A percentile compares a stretch with the other conserved stretches of the same genome.
phyloP scores from a whole-genome alignment of 2,888 invertebrate genomes.

The Melipona bicolor region DNA sequence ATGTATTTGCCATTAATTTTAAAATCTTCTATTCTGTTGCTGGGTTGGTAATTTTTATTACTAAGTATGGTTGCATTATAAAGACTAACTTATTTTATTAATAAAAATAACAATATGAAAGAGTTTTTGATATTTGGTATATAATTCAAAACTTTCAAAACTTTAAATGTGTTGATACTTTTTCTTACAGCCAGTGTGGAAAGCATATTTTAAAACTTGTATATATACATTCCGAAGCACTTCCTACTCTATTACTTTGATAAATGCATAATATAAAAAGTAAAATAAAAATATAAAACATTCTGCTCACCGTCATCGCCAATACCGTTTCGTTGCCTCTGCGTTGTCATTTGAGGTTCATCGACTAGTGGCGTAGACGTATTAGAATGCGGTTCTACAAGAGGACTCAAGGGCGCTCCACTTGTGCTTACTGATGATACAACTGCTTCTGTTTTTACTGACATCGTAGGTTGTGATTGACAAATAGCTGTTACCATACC shows the following conservation, averaged over 20 bases:
- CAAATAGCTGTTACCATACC: constrained; percentile 67
- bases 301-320: constrained; percentile 81
- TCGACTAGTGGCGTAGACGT: constrained; percentile 88
- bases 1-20: constrained; percentile 10
- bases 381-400: constrained; percentile 88
- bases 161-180: not conserved
- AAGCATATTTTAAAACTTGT: constrained; percentile 48
- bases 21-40: constrained; percentile 1
- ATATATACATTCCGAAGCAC: constrained; percentile 54
- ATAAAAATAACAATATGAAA: not conserved
- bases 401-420: constrained; percentile 86
- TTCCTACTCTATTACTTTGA: constrained; percentile 29
- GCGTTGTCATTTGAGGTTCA: constrained; percentile 84
- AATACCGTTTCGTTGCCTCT: constrained; percentile 80
- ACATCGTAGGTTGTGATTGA: constrained; percentile 77
- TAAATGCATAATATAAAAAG: constrained; percentile 22
- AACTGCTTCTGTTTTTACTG: constrained; percentile 79
- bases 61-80: not conserved
- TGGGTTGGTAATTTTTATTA: constrained; percentile 8
- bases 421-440: constrained; percentile 81
- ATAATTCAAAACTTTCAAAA: not conserved
- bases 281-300: constrained; percentile 1
- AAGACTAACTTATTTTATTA: constrained; percentile 2
- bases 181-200: constrained; percentile 33
- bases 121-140: not conserved